phyloP scores from a whole-genome alignment of 2,888 invertebrate species.

The Himalopsyche kuldschensis region DNA sequence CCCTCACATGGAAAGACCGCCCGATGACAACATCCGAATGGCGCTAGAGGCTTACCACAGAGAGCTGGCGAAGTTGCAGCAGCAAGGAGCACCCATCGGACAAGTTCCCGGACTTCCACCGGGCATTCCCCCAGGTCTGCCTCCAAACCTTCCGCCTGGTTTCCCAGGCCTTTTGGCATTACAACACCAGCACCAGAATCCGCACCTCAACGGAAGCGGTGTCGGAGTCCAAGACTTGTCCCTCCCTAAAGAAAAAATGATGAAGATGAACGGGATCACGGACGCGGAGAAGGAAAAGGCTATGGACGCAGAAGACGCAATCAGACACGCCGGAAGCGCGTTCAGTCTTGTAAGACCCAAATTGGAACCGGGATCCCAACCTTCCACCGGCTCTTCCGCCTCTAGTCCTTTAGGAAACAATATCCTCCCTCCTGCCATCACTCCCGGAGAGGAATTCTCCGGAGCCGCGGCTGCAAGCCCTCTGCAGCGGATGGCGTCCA shows the following conservation, averaged over 20 bases:
- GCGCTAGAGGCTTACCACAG: conserved; percentile 91
- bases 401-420: conserved; percentile 84
- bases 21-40: conserved; percentile 87
- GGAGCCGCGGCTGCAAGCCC: conserved; percentile 87
- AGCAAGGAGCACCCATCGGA: conserved; percentile 43
- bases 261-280: conserved; percentile 67
- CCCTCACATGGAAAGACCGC: conserved; percentile 62
- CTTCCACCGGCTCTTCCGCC: conserved; percentile 75
- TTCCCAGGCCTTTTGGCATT: conserved; percentile 70
- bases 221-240: conserved; percentile 78
- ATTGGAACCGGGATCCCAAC: conserved; percentile 73
- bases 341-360: conserved; percentile 88
- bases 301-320: conserved; percentile 67
- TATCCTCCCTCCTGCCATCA: conserved; percentile 82
- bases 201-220: conserved; percentile 66
- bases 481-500: conserved; percentile 95
- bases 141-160: conserved; percentile 57
- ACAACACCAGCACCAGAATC: conserved; percentile 62
- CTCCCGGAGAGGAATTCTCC: conserved; percentile 78
- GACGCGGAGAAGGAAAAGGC: conserved; percentile 69
- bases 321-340: conserved; percentile 78
- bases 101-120: conserved; percentile 62
- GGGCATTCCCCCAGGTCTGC: conserved; percentile 45
- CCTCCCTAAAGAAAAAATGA: conserved; percentile 73
- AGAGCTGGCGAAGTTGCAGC: conserved; percentile 85